A percentile compares a stretch with the other conserved stretches of the same genome.
Conservation (phyloP, 2,888 invertebrate genomes). For the Heteropelma amictum region DNA sequence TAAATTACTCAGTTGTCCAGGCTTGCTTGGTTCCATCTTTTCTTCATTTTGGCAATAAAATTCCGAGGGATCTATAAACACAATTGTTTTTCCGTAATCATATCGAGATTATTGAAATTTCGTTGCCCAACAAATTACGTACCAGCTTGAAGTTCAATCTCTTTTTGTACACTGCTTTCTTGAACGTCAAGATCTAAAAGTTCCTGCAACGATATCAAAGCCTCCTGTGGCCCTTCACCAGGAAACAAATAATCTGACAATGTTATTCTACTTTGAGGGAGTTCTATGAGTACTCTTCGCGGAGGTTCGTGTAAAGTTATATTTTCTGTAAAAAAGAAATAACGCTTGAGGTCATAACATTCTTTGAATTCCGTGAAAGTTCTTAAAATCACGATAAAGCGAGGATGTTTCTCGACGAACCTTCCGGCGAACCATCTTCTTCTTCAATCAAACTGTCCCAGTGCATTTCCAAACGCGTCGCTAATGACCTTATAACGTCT, state of each 20-base stretch:
- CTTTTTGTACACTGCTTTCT: slow-evolving; percentile 84
- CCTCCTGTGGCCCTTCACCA: slow-evolving; percentile 91
- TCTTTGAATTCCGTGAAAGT: neutral
- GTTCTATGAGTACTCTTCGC: slow-evolving; percentile 88
- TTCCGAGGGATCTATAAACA: slow-evolving; percentile 74
- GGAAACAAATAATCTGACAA: slow-evolving; percentile 95
- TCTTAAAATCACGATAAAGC: neutral
- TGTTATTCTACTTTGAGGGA: slow-evolving; percentile 83
- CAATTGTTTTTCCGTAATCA: neutral
- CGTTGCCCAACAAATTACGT: slow-evolving; percentile 60
- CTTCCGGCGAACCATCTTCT: slow-evolving; percentile 85
- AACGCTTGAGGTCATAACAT: neutral
- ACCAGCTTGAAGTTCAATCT: slow-evolving; percentile 90
- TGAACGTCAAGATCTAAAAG: slow-evolving; percentile 87
- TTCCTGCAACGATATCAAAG: slow-evolving; percentile 88
- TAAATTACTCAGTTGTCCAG: slow-evolving; percentile 80
- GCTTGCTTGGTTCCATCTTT: slow-evolving; percentile 79
- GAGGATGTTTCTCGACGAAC: slow-evolving; percentile 73
- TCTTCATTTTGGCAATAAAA: slow-evolving; percentile 75
- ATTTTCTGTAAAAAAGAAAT: slow-evolving; percentile 79
- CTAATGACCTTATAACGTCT: slow-evolving; percentile 91
- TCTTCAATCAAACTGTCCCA: slow-evolving; percentile 95
- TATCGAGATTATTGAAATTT: neutral
- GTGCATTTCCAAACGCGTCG: slow-evolving; percentile 92
- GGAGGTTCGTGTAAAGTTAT: slow-evolving; percentile 94